A percentile compares a stretch with the other conserved stretches of the same genome.
These are phyloP conservation scores for Mythimna vitellina DNA, from an alignment of 2,888 invertebrate species.

Conservation along the genomic window DNA sequence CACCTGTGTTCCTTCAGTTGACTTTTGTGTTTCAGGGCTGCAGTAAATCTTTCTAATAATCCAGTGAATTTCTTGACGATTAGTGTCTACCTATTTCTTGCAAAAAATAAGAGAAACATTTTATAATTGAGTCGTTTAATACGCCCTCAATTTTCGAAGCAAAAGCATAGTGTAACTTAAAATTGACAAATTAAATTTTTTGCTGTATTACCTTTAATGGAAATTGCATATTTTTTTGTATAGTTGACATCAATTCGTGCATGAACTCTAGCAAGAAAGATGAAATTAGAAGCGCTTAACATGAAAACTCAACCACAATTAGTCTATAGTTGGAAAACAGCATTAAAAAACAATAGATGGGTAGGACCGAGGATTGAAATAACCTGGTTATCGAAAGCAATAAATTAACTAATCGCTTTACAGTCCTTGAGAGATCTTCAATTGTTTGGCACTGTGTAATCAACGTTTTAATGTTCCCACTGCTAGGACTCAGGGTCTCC, in stretches of 20 bases:
- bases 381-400: constrained; percentile 5
- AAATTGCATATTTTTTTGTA: constrained; percentile 1
- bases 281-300: neutral
- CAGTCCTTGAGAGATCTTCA: neutral
- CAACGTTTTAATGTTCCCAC: no score
- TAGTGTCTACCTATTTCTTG: no score
- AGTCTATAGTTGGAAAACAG: neutral
- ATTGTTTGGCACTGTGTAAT: neutral
- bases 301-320: constrained; percentile 5
- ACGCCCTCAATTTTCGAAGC: neutral
- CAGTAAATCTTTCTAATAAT: no score
- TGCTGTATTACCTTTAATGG: neutral
- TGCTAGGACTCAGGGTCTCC: no score
- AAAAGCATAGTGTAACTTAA: neutral
- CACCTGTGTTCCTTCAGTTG: no score
- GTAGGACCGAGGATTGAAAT: neutral
- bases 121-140: no score
- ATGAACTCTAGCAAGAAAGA: constrained; percentile 11
- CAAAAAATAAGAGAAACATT: no score
- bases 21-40: no score
- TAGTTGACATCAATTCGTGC: constrained; percentile 15
- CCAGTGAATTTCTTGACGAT: no score
- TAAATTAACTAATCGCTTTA: constrained; percentile 2
- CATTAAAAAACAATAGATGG: neutral
- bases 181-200: constrained; percentile 4